These are phyloP conservation scores for Macroglossus sobrinus DNA, from an alignment of 2,113 vertebrate genomes.

Conservation along the genomic window DNA sequence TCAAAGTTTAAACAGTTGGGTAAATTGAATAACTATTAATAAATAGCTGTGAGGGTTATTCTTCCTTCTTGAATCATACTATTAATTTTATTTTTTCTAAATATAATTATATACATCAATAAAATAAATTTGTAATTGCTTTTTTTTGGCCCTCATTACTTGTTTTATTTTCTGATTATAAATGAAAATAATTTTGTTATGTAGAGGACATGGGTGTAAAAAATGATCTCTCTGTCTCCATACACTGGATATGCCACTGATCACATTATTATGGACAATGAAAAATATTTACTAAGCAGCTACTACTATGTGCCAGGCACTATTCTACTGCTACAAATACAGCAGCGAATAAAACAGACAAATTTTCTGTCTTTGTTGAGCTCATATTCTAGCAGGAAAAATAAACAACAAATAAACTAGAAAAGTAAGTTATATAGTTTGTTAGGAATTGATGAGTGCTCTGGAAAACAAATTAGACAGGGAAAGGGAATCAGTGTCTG, in stretches of 20 bases:
- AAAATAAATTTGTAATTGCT: background rate
- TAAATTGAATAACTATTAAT: background rate
- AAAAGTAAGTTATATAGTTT: background rate
- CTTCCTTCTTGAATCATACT: background rate
- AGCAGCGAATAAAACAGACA: background rate
- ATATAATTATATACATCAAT: background rate
- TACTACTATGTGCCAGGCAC: background rate
- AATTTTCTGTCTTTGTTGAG: background rate
- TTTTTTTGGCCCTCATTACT: background rate
- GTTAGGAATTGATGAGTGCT: background rate
- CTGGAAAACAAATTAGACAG: background rate
- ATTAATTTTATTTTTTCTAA: background rate
- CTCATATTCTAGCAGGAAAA: background rate
- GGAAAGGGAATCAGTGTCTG: background rate
- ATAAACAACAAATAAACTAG: background rate
- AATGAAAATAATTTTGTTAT: background rate
- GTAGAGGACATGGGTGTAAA: background rate
- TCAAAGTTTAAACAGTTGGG: background rate
- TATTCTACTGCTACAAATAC: background rate
- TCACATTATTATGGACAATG: background rate
- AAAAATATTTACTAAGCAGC: background rate
- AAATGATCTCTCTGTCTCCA: background rate
- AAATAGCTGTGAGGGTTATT: background rate
- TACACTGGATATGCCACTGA: background rate
- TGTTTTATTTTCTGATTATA: background rate